Evolutionary conservation across 2,888 invertebrate species (phyloP), one percentile per base, ranked within the genome.

Genomic region (Alloplasta piceator): DNA sequence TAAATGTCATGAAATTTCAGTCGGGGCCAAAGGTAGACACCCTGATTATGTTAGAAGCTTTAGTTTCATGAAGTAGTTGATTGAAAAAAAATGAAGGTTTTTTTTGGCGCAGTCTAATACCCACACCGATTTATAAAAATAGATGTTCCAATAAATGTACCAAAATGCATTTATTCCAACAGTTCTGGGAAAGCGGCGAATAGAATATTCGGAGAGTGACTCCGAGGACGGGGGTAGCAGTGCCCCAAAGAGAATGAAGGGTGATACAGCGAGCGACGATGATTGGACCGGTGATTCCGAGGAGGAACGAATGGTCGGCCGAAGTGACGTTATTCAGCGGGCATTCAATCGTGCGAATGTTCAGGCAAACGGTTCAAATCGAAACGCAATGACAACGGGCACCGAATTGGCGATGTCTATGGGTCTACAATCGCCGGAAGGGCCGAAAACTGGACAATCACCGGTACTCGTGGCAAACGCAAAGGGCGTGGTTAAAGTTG

Each of bases 401-500:
- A 92, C 93, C 0, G 94, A 94, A 85, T 89, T 94, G 84, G 94
- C 94, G 82, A 94, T 93, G 87, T 92, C 93, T 10, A 91, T 94
- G 76, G 94, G 94, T 80, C 92, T 94, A 72, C 80, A 67, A 79
- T 86, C 48, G n/a, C 70, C 82, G 10, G 82, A 82, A 5, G 67
- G 72, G 5, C 86, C 89, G 74, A 86, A 70, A 84, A 85, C 85
- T 74, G 78, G 83, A 60, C 84, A 86, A 68, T 82, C 86, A 14
- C 87, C 89, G 83, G 88, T 91, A n/a, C 86, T 94, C 39, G 93
- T 94, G 6, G 93, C 94, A 0, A 94, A 93, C 83, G 93, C 94
- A 0, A 96, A 96, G 90, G 95, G 96, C 10, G 95, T 96, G 68
- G 95, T 96, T 78, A 95, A 96, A 91, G 95, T 96, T 16, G 96